Conservation (phyloP, 1,140 invertebrate species). For the Drosophila suzukii region DNA sequence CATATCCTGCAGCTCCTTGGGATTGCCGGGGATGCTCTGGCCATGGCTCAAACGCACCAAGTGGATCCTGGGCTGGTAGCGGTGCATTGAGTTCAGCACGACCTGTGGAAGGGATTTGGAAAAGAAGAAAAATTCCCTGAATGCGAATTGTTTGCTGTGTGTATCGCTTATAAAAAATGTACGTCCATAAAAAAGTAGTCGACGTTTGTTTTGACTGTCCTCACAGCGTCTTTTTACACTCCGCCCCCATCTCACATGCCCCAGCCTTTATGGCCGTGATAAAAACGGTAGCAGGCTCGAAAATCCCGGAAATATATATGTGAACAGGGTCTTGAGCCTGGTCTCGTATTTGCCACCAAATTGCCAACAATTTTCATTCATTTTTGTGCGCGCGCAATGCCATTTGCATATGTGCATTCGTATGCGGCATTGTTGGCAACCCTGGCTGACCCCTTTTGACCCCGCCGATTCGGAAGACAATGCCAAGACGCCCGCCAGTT, state of each 20-base stretch:
- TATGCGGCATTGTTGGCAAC: constrained; percentile 28
- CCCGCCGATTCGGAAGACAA: constrained; percentile 41
- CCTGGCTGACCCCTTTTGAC: constrained; percentile 31
- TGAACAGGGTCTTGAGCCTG: constrained; percentile 8
- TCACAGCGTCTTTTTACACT: constrained; percentile 31
- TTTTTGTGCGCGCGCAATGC: constrained; percentile 60
- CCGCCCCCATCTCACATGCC: background rate
- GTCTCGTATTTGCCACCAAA: constrained; percentile 75
- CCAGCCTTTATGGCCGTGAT: constrained; percentile 73
- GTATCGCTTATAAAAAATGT: constrained; percentile 70
- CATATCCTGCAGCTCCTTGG: constrained; percentile 92
- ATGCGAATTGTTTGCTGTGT: constrained; percentile 33
- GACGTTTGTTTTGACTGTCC: constrained; percentile 75
- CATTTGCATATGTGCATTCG: constrained; percentile 67
- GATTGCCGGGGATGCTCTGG: constrained; percentile 89
- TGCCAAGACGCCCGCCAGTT: constrained; percentile 47
- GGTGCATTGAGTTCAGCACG: constrained; percentile 99
- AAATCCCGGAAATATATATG: constrained; percentile 10
- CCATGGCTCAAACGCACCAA: constrained; percentile 91
- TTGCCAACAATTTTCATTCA: constrained; percentile 83
- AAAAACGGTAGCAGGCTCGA: constrained; percentile 70
- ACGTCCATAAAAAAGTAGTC: constrained; percentile 80
- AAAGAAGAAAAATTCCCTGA: constrained; percentile 12
- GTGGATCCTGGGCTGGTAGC: constrained; percentile 98
- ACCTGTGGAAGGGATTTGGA: constrained; percentile 88